phyloP scores from a whole-genome alignment of 2,888 invertebrate genomes.

The Andrena hattorfiana region DNA sequence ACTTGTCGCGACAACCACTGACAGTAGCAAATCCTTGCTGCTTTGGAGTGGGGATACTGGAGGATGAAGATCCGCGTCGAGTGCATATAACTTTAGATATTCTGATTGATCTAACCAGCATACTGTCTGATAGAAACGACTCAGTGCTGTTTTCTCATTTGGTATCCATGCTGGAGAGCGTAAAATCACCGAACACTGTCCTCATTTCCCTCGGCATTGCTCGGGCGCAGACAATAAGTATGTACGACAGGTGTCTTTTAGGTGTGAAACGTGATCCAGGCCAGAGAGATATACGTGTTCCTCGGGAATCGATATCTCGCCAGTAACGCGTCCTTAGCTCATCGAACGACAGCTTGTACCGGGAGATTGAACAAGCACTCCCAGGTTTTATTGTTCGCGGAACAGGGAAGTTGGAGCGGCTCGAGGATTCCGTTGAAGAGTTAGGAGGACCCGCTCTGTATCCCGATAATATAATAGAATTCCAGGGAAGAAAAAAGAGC shows the following conservation, averaged over 20 bases:
- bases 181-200: not conserved
- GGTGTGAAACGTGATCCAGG: slow-evolving; percentile 58
- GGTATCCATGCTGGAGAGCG: not conserved
- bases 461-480: slow-evolving; percentile 50
- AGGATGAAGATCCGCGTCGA: too few relatives aligned
- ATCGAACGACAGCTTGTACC: slow-evolving; percentile 49
- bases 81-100: too few relatives aligned
- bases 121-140: not conserved
- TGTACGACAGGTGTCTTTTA: slow-evolving; percentile 65
- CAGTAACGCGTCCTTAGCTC: slow-evolving; percentile 44
- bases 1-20: too few relatives aligned
- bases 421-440: slow-evolving; percentile 17
- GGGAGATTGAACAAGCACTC: slow-evolving; percentile 60
- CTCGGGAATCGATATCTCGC: slow-evolving; percentile 49
- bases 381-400: slow-evolving; percentile 59
- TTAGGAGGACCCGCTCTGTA: slow-evolving; percentile 14
- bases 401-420: slow-evolving; percentile 30
- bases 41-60: too few relatives aligned
- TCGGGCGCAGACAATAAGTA: slow-evolving; percentile 40
- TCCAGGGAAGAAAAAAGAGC: not conserved
- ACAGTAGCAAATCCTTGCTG: too few relatives aligned
- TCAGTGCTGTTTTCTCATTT: not conserved
- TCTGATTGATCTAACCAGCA: too few relatives aligned
- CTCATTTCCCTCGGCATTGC: slow-evolving; percentile 17
- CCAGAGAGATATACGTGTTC: slow-evolving; percentile 11